Base-by-base conservation (phyloP, 2,113 vertebrate genomes). In the Cyanocitta stelleri region DNA sequence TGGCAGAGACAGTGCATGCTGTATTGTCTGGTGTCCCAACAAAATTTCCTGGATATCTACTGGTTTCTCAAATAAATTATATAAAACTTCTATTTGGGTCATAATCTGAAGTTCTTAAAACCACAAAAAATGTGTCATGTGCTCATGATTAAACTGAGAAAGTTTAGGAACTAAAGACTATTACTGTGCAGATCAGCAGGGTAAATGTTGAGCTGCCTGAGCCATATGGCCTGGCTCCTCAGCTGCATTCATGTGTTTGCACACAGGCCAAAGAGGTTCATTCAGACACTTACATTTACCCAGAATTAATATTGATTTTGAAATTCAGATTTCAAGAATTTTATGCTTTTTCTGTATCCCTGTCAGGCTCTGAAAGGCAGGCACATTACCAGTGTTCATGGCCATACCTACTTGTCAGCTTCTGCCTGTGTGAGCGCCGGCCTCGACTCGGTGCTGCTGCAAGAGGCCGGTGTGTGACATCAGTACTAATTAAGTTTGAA, bases 401-500 rank as follows among this genome's bases (percentile, higher is more conserved):
- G 78, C 68, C 80, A 16, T 76, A 71, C 87, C 78, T 82, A 26
- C 73, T 48, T 58, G 71, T 29, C 29, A 29, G 68, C 55, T 84
- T 82, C 43, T 74, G 58, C 82, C 83, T 71, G 85, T 13, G 3
- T 76, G 62, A 78, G 43, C 8, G 2, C 32, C 1, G 13, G 37
- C 94, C 83, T 95, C 19, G 41, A 48, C 44, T 81, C 3, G 1
- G n/a, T 14, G 44, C 39, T 84, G 62, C 90, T 51, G 52, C 20
- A 27, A 91, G 58, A 63, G 89, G 80, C 90, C 44, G 7, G 43
- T 11, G 32, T 86, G 94, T 97, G 95, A 93, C 95, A 93, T 96
- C 93, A 85, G 63, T 87, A 27, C 63, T 95, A 93, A 93, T 80
- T 86, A 93, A 81, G 89, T 78, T 61, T 87, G 90, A 96, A 67